Evolutionary conservation across 2,797 vertebrate species (phyloP), one percentile per base, ranked within the genome.

Genomic region (Anguilla megastoma): DNA sequence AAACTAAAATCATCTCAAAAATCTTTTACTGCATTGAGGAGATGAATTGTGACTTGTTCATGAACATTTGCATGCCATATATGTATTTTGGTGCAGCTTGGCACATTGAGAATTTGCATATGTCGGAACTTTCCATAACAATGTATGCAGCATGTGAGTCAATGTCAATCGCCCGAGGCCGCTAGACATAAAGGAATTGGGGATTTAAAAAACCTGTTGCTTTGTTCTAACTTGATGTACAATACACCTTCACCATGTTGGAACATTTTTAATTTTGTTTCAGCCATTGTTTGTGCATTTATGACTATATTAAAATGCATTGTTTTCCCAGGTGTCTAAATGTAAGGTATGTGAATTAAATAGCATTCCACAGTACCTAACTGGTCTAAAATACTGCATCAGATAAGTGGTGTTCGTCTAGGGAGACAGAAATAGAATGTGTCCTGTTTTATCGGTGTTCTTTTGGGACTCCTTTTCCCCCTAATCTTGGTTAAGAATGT

Each of bases 31-130:
- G 63, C n/a, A n/a, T 12, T 33, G 69, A 71, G n/a, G 27, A 12
- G 85, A 45, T 21, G 5, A 12, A 41, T 58, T 84, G 52, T 52
- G 27, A 52, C 12, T 30, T 66, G 80, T 83, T 85, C 16, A 3
- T 48, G 48, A 54, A 14, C 45, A 76, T 88, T 88, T 88, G 87
- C 87, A 85, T 88, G n/a, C 0, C 18, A 41, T 79, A 21, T 84
- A 45, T 66, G 24, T 50, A 33, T 41, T 48, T 60, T 8, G 30
- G 82, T 54, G 48, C 27, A 30, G 41, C 83, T 85, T 66, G 60
- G 71, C 69, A 14, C 69, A 50, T 60, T 27, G 52, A 84, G 18
- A 16, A 69, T 88, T 88, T 88, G 69, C 87, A 88, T 88, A 1
- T 21, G 36, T 48, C 14, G 27, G 33, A 36, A n/a, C 74, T 88